A percentile compares a stretch with the other conserved stretches of the same genome.
These are phyloP conservation scores for Chelidonichthys spinosus DNA, from an alignment of 2,797 vertebrate species.

Conservation along the genomic window DNA sequence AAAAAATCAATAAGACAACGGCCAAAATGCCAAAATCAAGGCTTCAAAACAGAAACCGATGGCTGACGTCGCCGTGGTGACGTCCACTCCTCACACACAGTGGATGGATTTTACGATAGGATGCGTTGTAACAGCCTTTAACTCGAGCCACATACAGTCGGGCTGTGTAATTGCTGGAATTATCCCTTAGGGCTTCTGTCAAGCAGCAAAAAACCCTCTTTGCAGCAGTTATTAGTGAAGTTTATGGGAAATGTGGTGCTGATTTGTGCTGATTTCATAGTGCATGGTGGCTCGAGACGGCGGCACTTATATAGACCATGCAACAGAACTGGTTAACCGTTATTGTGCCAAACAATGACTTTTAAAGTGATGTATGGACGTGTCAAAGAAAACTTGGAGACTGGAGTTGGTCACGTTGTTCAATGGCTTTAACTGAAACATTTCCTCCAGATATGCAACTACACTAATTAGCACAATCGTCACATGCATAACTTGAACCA, in stretches of 20 bases:
- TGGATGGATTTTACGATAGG: slow-evolving; percentile 1
- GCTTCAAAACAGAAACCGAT: too few relatives aligned
- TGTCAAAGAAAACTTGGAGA: neutral
- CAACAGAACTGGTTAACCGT: slow-evolving; percentile 41
- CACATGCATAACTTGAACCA: neutral
- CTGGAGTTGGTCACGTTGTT: neutral
- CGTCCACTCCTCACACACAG: too few relatives aligned
- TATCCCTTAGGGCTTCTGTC: slow-evolving; percentile 20
- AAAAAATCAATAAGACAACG: too few relatives aligned
- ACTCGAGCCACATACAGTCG: slow-evolving; percentile 1
- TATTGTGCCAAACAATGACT: slow-evolving; percentile 24
- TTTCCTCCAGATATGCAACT: neutral
- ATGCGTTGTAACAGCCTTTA: slow-evolving; percentile 12
- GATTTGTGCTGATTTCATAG: slow-evolving; percentile 60
- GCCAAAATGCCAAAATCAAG: too few relatives aligned
- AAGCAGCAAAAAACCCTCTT: slow-evolving; percentile 24
- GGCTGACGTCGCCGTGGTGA: too few relatives aligned
- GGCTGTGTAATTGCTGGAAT: neutral
- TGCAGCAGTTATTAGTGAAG: slow-evolving; percentile 31
- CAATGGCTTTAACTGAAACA: neutral
- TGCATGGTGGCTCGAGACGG: slow-evolving; percentile 49
- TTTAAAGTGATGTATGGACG: slow-evolving; percentile 11
- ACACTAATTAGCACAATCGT: too few relatives aligned
- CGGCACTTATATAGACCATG: slow-evolving; percentile 23
- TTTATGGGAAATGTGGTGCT: slow-evolving; percentile 63